Evolutionary conservation across 2,888 invertebrate species (phyloP).

Genomic region (Cremastinae sp.): DNA sequence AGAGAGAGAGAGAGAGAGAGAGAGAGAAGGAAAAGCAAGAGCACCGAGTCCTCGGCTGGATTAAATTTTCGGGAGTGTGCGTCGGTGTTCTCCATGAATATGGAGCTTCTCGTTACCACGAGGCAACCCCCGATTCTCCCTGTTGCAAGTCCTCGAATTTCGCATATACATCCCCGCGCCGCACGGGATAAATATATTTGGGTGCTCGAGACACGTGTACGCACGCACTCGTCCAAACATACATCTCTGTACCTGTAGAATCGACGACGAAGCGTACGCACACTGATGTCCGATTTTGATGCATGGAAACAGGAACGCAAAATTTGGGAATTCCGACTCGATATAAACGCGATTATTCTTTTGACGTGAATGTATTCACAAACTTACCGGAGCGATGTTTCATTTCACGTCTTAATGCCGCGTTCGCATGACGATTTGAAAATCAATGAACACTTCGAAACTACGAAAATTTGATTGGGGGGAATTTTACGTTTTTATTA

Average conservation of each 20-base stretch:
- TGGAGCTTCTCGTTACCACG: conserved; percentile 78
- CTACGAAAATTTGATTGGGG: no score
- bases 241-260: conserved; percentile 21
- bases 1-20: conserved; percentile 54
- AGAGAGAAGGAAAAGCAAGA: conserved; percentile 52
- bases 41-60: conserved; percentile 68
- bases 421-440: no score
- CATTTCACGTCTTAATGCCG: no score
- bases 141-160: conserved; percentile 8
- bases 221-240: conserved; percentile 42
- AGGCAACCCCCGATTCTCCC: conserved; percentile 64
- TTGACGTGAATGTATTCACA: no score
- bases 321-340: no score
- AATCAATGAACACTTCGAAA: no score
- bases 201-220: conserved; percentile 61
- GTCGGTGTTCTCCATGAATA: conserved; percentile 75
- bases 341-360: no score
- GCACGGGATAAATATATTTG: conserved; percentile 53
- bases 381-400: no score
- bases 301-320: conserved; percentile 21
- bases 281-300: not conserved
- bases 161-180: conserved; percentile 51
- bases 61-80: conserved; percentile 77
- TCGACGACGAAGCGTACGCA: not conserved
- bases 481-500: no score